Conservation (phyloP, 2,113 vertebrate genomes). For the Lichenostomus cassidix region DNA sequence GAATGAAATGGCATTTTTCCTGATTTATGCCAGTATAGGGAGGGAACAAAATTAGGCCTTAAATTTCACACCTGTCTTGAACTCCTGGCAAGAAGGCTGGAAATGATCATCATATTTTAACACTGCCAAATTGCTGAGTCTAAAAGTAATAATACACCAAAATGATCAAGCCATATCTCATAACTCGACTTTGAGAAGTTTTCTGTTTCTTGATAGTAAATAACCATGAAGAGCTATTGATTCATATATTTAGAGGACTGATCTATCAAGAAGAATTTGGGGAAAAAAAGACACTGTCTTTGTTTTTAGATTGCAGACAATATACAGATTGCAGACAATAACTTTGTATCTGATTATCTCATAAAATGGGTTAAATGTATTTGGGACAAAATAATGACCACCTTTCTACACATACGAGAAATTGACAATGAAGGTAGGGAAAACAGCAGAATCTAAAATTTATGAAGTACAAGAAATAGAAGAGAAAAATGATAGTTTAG, state of each 20-base stretch:
- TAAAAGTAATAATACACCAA: not conserved
- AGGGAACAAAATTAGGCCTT: not conserved
- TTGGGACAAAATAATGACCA: not conserved
- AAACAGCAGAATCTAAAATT: not conserved
- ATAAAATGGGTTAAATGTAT: not conserved
- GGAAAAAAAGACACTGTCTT: not conserved
- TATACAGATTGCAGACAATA: not conserved
- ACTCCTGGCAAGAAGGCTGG: not conserved
- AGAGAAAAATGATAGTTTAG: not conserved
- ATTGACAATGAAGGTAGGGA: not conserved
- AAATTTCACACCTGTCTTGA: slow-evolving; percentile 35
- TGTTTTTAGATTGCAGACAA: not conserved
- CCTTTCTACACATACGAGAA: not conserved
- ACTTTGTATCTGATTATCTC: not conserved
- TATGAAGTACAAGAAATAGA: not conserved
- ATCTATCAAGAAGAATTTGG: not conserved
- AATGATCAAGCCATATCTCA: not conserved
- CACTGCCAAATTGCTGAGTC: not conserved
- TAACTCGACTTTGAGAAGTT: not conserved
- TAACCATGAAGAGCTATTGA: not conserved
- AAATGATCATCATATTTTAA: slow-evolving; percentile 4
- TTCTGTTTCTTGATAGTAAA: not conserved
- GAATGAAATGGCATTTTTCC: not conserved
- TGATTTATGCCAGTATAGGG: not conserved
- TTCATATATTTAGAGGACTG: not conserved